These are phyloP conservation scores for Ambastaia sidthimunki DNA, from an alignment of 2,797 vertebrate genomes.

Conservation along the genomic window DNA sequence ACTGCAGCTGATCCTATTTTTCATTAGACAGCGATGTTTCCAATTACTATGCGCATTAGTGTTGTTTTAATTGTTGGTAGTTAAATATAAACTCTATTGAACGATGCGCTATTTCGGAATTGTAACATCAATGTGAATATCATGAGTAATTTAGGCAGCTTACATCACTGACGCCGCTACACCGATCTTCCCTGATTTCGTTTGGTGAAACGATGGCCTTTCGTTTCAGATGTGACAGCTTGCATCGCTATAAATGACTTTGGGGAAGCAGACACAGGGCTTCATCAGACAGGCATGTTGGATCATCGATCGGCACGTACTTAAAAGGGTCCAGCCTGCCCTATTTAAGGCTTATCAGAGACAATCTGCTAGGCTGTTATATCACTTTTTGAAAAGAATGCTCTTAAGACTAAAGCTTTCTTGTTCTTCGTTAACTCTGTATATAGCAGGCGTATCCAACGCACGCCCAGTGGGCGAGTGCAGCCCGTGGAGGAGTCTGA, in stretches of 20 bases:
- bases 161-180: not conserved
- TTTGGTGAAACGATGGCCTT: conserved; percentile 37
- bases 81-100: conserved; percentile 13
- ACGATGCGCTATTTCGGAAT: not conserved
- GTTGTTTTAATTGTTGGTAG: conserved; percentile 33
- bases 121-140: conserved; percentile 5
- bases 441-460: conserved; percentile 3
- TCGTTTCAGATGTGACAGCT: conserved; percentile 30
- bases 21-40: conserved; percentile 31
- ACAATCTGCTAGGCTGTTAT: conserved; percentile 50
- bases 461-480: not conserved
- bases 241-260: conserved; percentile 33
- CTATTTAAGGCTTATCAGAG: conserved; percentile 56
- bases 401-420: conserved; percentile 55
- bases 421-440: conserved; percentile 19
- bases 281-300: conserved; percentile 55
- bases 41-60: conserved; percentile 35
- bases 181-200: not conserved
- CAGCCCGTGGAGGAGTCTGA: too few species aligned
- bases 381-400: conserved; percentile 56
- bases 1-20: conserved; percentile 29
- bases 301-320: conserved; percentile 46
- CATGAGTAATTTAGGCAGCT: conserved; percentile 5
- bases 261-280: conserved; percentile 17
- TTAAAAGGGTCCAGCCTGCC: conserved; percentile 52